A percentile compares a stretch with the other conserved stretches of the same genome.
These are phyloP conservation scores for Megalops cyprinoides DNA, from an alignment of 2,797 vertebrate species.

Conservation along the genomic window DNA sequence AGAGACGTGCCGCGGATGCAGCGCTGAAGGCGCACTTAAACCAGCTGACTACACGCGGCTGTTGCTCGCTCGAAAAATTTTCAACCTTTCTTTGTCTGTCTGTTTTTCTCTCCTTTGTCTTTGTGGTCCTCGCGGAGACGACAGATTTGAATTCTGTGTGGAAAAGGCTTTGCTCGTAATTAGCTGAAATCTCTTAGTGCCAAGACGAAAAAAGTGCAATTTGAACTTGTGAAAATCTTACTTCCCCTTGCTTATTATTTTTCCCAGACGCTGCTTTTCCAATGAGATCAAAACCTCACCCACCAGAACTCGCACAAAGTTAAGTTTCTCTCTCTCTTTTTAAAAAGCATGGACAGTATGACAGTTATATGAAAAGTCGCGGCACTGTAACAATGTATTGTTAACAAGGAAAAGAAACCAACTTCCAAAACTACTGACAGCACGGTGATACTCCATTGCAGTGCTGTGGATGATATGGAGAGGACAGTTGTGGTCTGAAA, in stretches of 20 bases:
- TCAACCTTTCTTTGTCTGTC: constrained; percentile 60
- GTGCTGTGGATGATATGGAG: not conserved
- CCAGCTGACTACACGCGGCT: constrained; percentile 76
- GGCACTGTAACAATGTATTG: constrained; percentile 33
- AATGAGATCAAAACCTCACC: constrained; percentile 74
- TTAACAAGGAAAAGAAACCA: constrained; percentile 30
- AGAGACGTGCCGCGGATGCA: constrained; percentile 63
- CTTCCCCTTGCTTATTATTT: constrained; percentile 43
- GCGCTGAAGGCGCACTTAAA: constrained; percentile 67
- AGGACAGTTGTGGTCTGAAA: constrained; percentile 7
- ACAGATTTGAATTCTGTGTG: constrained; percentile 71
- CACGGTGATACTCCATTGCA: constrained; percentile 3
- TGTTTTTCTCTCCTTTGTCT: constrained; percentile 72
- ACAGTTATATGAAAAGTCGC: constrained; percentile 47
- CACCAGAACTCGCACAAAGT: constrained; percentile 32
- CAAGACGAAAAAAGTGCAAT: constrained; percentile 68
- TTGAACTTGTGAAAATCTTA: constrained; percentile 55
- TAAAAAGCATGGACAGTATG: constrained; percentile 67
- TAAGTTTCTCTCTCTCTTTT: constrained; percentile 62
- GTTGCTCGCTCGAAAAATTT: constrained; percentile 70
- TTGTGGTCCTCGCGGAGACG: constrained; percentile 73
- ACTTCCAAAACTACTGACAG: constrained; percentile 29
- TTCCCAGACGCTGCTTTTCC: constrained; percentile 71
- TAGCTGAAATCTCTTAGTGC: constrained; percentile 75
- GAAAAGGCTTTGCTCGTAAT: constrained; percentile 75